Percentiles rank a stretch among this genome's conserved stretches.
Evolutionary conservation across 2,888 invertebrate genomes (phyloP).

Genomic region (Drosophila rellima): DNA sequence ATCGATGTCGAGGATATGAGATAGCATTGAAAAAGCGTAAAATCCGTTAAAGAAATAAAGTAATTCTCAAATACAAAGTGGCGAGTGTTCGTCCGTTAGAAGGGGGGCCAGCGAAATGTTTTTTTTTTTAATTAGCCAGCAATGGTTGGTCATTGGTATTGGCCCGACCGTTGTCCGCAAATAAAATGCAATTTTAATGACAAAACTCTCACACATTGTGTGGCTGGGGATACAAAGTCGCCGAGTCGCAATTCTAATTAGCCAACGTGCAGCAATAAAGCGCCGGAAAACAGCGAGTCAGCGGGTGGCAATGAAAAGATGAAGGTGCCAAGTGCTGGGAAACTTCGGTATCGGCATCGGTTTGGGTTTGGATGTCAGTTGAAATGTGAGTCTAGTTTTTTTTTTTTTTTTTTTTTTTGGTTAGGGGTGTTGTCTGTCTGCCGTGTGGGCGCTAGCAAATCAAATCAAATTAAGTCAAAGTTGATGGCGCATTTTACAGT

Average conservation of each 20-base stretch:
- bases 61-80: background rate
- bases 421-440: slow-evolving; percentile 1
- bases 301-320: slow-evolving; percentile 22
- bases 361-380: slow-evolving; percentile 9
- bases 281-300: slow-evolving; percentile 52
- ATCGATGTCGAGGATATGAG: background rate
- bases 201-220: slow-evolving; percentile 63
- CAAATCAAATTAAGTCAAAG: slow-evolving; percentile 77
- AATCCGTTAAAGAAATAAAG: background rate
- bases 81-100: background rate
- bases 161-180: slow-evolving; percentile 57
- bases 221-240: slow-evolving; percentile 34
- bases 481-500: slow-evolving; percentile 66
- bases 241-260: slow-evolving; percentile 66
- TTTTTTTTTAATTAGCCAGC: slow-evolving; percentile 36
- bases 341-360: background rate
- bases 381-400: background rate
- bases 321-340: slow-evolving; percentile 13
- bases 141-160: slow-evolving; percentile 17
- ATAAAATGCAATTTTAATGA: slow-evolving; percentile 71
- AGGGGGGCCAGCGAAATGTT: background rate
- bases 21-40: background rate
- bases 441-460: slow-evolving; percentile 47
- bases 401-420: background rate
- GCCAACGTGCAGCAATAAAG: slow-evolving; percentile 68